Evolutionary conservation across 1,140 invertebrate species (phyloP), one percentile per base, ranked within the genome.

Genomic region (Sarcophaga bullata): DNA sequence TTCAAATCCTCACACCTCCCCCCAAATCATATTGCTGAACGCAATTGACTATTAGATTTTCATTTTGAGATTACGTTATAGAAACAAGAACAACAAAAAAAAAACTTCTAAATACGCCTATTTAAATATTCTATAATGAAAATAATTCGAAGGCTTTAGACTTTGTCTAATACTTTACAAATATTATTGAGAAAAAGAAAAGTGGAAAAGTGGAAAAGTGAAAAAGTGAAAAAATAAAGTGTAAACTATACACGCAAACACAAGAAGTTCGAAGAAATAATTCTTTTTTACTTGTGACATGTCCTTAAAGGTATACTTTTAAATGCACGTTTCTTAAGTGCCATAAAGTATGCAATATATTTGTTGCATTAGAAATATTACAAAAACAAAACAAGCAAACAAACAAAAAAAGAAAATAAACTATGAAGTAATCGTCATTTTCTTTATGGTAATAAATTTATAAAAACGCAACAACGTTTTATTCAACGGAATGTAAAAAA

Each of bases 341-440:
- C 49, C 75, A 15, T 78, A 52, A 78, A 25, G 75, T 78, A 78
- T 78, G 48, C 75, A 78, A 19, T 50, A 50, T 50, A 78, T 52
- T 78, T 52, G 48, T 52, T 78, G 48, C 48, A 52, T 78, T 78
- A 19, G 48, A 52, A 78, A 78, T 52, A 50, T 78, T 9, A 52
- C 6, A 46, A 37, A 37, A 37, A 37, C 25, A 37, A n/a, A 37
- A 37, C 25, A 37, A 37, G 25, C 25, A 37, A 37, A n/a, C n/a
- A n/a, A n/a, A n/a, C n/a, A 37, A 37, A 37, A 37, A 37, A 37
- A 37, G 1, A 37, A 37, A 37, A n/a, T n/a, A n/a, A n/a, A 37
- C 25, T 37, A 37, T 37, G 25, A 37, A 50, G 50, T 19, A 50
- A 19, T 68, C n/a, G n/a, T 25, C 8, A 9, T 68, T 10, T 68